Conservation (phyloP, 2,888 invertebrate species). For the Linyphia triangularis region DNA sequence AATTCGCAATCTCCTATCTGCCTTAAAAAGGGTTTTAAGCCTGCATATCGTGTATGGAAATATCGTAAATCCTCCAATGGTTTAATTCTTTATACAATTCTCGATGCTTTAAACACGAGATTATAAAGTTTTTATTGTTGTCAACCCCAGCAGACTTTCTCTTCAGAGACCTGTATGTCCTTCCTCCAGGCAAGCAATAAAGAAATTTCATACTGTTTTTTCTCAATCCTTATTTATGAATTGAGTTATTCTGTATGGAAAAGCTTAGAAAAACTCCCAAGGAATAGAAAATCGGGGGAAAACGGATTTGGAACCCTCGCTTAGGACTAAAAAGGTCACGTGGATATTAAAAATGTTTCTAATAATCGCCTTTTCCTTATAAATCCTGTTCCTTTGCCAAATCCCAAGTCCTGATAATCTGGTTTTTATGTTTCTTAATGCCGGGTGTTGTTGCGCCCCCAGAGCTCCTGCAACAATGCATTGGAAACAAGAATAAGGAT, state of each 20-base stretch:
- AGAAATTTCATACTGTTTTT: slow-evolving; percentile 27
- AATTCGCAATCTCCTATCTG: background rate
- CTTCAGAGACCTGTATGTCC: slow-evolving; percentile 26
- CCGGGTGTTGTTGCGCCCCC: slow-evolving; percentile 61
- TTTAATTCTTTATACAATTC: slow-evolving; percentile 53
- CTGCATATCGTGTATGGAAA: slow-evolving; percentile 13
- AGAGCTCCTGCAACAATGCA: slow-evolving; percentile 61
- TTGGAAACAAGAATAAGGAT: slow-evolving; percentile 58
- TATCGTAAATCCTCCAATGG: slow-evolving; percentile 47
- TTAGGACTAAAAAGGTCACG: slow-evolving; percentile 66
- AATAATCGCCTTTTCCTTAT: slow-evolving; percentile 73
- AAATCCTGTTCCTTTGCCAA: slow-evolving; percentile 69
- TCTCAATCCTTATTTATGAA: slow-evolving; percentile 19
- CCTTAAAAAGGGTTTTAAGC: slow-evolving; percentile 35
- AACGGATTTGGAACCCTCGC: slow-evolving; percentile 61
- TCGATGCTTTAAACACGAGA: slow-evolving; percentile 55
- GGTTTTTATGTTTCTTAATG: slow-evolving; percentile 72
- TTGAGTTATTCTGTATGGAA: slow-evolving; percentile 57
- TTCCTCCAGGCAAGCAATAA: slow-evolving; percentile 23
- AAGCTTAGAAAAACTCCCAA: slow-evolving; percentile 69
- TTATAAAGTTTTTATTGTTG: slow-evolving; percentile 50
- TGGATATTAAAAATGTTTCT: slow-evolving; percentile 75
- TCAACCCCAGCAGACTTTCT: slow-evolving; percentile 41
- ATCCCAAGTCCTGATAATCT: slow-evolving; percentile 72
- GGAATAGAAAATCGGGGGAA: slow-evolving; percentile 57